Evolutionary conservation across 1,140 invertebrate species (phyloP), one percentile per base, ranked within the genome.

Genomic region (Apis dorsata): DNA sequence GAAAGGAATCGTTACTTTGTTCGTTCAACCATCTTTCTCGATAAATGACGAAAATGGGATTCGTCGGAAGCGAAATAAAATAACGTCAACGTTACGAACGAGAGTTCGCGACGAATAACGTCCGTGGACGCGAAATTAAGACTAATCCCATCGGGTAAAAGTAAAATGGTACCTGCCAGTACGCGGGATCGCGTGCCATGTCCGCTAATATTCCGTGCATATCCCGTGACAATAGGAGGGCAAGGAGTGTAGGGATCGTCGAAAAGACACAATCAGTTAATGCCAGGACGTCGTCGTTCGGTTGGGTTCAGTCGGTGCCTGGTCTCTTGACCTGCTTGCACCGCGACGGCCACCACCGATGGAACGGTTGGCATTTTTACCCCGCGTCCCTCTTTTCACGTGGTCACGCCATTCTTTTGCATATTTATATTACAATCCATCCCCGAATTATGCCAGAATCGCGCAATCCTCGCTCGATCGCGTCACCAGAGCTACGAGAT

Each of bases 111-210:
- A 51, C 17, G 62, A 44, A n/a, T 28, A 34, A 28, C 17, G 5
- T 19, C 28, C 12, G 1, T 13, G 44, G 65, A 10, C 12, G 66
- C 57, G n/a, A 34, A 62, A 79, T n/a, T 15, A n/a, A 2, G 51
- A 74, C 79, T 74, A 68, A 75, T 69, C 44, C 24, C 28, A 11
- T 2, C 51, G 15, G 24, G 53, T n/a, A 88, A 82, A 79, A 87
- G 75, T 69, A 79, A 88, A 79, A 85, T 86, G 86, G 88, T 90
- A 79, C 85, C 89, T 91, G 90, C 76, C 87, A 87, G 88, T 90
- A 86, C 87, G 82, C 85, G 83, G 81, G 90, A 93, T 93, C 92
- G 93, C 93, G 93, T 93, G 93, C 92, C 89, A 90, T 85, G 90
- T 93, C 81, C 72, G 80, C 87, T 86, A 65, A 92, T 91, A 92